A percentile compares a stretch with the other conserved stretches of the same genome.
phyloP scores from a whole-genome alignment of 2,797 vertebrate species.

The Scomberomorus guttatus region DNA sequence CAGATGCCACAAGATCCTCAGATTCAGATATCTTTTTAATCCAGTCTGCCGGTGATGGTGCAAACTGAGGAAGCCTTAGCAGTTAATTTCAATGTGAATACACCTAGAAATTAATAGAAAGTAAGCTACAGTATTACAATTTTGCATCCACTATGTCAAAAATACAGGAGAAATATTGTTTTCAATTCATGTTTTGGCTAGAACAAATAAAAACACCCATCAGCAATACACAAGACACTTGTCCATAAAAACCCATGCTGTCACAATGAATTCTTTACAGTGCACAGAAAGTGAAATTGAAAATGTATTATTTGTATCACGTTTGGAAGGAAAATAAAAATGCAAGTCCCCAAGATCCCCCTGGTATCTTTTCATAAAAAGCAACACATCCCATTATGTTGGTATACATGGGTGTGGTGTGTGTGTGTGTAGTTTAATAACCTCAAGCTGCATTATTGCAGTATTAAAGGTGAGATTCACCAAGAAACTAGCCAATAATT shows the following conservation, averaged over 20 bases:
- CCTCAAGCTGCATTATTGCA: neutral
- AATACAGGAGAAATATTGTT: conserved; percentile 7
- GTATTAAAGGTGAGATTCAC: neutral
- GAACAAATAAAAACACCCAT: conserved; percentile 5
- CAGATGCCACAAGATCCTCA: neutral
- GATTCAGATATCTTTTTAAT: neutral
- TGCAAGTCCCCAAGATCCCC: conserved; percentile 13
- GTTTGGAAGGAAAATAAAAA: conserved; percentile 25
- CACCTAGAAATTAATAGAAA: neutral
- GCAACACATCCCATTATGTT: conserved; percentile 14
- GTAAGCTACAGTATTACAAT: neutral
- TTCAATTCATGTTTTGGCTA: conserved; percentile 14
- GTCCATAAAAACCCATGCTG: neutral
- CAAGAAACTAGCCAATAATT: neutral
- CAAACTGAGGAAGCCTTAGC: too few relatives aligned
- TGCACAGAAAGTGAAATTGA: conserved; percentile 20
- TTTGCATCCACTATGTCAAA: neutral
- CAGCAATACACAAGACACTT: conserved; percentile 8
- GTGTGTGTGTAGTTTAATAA: conserved; percentile 12
- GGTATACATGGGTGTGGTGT: neutral
- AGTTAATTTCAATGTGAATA: conserved; percentile 2
- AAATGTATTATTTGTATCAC: conserved; percentile 34
- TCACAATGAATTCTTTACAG: conserved; percentile 15
- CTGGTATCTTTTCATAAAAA: conserved; percentile 23
- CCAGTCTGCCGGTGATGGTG: neutral